Evolutionary conservation across 1,140 invertebrate species (phyloP).

Genomic region (Eumaeus atala): DNA sequence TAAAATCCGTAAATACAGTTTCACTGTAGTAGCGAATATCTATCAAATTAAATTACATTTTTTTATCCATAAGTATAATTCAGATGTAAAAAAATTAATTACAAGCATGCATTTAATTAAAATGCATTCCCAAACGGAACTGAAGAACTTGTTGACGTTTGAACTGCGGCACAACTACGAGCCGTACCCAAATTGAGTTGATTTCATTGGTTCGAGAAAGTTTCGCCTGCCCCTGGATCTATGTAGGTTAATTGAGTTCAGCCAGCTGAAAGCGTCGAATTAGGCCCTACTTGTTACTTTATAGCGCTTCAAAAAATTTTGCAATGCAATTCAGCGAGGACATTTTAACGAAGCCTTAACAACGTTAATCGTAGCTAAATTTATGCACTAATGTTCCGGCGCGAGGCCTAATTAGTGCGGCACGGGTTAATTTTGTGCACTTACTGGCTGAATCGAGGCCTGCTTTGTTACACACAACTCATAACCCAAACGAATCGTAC

Average conservation of each 20-base stretch:
- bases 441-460: no score
- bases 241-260: conserved; percentile 33
- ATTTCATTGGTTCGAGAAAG: conserved; percentile 25
- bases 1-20: no score
- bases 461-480: no score
- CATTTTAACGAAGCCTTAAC: conserved; percentile 3
- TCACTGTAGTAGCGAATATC: no score
- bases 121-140: conserved; percentile 15
- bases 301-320: conserved; percentile 2
- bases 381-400: not conserved
- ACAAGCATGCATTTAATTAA: conserved; percentile 12
- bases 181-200: conserved; percentile 21
- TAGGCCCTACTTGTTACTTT: conserved; percentile 17
- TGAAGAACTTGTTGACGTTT: conserved; percentile 16
- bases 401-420: no score
- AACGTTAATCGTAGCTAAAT: not conserved
- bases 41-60: no score
- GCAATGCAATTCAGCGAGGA: not conserved
- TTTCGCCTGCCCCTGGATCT: conserved; percentile 22
- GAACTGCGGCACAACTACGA: not conserved
- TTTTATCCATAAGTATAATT: conserved; percentile 13
- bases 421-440: no score
- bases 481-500: no score
- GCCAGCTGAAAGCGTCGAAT: conserved; percentile 26
- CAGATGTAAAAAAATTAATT: conserved; percentile 11